A percentile compares a stretch with the other conserved stretches of the same genome.
These are phyloP conservation scores for Callaeas wilsoni DNA, from an alignment of 2,113 vertebrate genomes.

Conservation along the genomic window DNA sequence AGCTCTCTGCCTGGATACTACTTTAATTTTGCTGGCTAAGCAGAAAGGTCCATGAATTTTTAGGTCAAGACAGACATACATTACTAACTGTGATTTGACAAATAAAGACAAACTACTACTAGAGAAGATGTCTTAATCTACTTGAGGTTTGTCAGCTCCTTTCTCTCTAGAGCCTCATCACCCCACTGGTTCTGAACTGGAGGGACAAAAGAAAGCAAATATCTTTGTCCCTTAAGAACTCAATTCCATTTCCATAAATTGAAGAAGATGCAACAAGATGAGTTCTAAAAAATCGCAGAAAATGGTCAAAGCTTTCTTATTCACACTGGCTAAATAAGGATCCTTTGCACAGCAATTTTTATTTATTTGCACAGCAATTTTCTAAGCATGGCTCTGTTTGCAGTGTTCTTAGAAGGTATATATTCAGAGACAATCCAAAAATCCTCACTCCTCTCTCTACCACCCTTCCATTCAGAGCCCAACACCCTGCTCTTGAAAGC, in stretches of 20 bases:
- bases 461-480: background rate
- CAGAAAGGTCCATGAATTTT: background rate
- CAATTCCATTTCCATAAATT: background rate
- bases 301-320: background rate
- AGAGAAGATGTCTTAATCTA: background rate
- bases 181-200: background rate
- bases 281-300: background rate
- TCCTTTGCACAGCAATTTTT: background rate
- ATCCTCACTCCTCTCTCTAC: background rate
- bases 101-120: background rate
- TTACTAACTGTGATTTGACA: background rate
- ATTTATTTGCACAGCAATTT: background rate
- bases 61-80: background rate
- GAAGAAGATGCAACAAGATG: background rate
- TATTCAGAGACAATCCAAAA: background rate
- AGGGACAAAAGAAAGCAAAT: background rate
- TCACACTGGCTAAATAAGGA: background rate
- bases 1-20: background rate
- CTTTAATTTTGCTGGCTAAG: background rate
- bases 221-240: background rate
- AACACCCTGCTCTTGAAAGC: background rate
- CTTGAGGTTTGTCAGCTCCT: background rate
- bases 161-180: background rate
- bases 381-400: background rate
- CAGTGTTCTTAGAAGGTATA: background rate